Base-by-base conservation (phyloP, 2,888 invertebrate genomes). In the Noctua janthina region DNA sequence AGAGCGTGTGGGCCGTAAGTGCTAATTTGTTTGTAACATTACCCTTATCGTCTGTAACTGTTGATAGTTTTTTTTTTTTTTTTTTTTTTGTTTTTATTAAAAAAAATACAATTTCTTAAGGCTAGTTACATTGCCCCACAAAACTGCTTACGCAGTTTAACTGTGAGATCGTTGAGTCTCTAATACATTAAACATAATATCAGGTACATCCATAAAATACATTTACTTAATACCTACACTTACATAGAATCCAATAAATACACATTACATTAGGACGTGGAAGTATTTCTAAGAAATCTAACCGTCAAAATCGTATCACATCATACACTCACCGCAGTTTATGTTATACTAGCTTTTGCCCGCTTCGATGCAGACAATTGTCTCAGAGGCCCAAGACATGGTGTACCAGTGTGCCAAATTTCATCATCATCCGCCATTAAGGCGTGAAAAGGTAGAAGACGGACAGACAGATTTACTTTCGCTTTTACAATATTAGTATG, bases 1-100 rank as follows among this genome's bases (percentile, higher is more conserved):
- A 49, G 70, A 68, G 68, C 68, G 82, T 67, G 86, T 85, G 75
- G 79, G 83, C 43, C 23, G 66, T 81, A 68, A 74, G 77, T 80
- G 82, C 80, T 84, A 83, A 83, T 79, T 83, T 79, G 62, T 79
- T 71, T 23, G 74, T 67, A 84, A 68, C 49, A 75, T 62, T 74
- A 84, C 66, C 29, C 70, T 84, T 80, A 80, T 84, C 84, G 51
- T 64, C 35, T 35, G 17, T 79, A 70, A 59, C 15, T 74, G 64
- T 74, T 23, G 29, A 46, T 54, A 29, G 29, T n/a, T 6, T n/a
- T n/a, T n/a, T n/a, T n/a, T n/a, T n/a, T n/a, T n/a, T n/a, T n/a
- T n/a, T n/a, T n/a, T n/a, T n/a, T n/a, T n/a, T n/a, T n/a, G n/a
- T n/a, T n/a, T n/a, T n/a, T n/a, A n/a, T n/a, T n/a, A n/a, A n/a